phyloP scores from a whole-genome alignment of 2,113 vertebrate species.

The Trogon surrucura region DNA sequence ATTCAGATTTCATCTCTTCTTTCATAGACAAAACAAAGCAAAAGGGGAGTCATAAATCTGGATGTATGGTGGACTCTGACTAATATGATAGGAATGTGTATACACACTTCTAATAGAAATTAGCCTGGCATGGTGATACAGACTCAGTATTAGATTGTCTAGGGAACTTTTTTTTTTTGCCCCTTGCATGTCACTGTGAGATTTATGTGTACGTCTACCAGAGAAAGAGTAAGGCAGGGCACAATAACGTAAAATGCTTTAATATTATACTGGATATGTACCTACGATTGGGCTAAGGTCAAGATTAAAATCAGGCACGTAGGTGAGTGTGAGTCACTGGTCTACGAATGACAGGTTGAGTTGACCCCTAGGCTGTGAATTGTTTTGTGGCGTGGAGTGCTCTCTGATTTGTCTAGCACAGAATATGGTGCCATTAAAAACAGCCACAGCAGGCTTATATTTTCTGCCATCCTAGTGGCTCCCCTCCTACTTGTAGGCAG shows the following conservation, averaged over 20 bases:
- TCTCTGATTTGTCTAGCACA: background rate
- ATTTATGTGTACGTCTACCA: background rate
- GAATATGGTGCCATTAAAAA: background rate
- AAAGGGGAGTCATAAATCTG: background rate
- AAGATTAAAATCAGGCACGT: background rate
- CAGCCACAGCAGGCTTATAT: background rate
- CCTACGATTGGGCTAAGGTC: fast-evolving
- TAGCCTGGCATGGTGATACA: background rate
- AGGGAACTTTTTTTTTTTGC: no score
- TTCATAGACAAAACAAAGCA: background rate
- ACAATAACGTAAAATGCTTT: background rate
- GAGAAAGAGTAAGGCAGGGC: background rate
- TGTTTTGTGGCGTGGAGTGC: background rate
- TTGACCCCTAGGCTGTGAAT: background rate
- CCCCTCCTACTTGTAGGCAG: background rate
- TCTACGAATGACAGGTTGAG: background rate
- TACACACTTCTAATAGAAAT: background rate
- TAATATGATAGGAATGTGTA: background rate
- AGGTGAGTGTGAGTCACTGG: background rate
- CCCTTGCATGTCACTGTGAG: fast-evolving
- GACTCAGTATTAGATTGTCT: background rate
- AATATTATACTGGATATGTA: background rate
- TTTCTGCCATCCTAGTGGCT: background rate
- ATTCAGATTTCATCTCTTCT: background rate
- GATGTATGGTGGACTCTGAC: background rate